A percentile compares a stretch with the other conserved stretches of the same genome.
Conservation (phyloP, 2,797 vertebrate species). For the Sebastes nivosus region DNA sequence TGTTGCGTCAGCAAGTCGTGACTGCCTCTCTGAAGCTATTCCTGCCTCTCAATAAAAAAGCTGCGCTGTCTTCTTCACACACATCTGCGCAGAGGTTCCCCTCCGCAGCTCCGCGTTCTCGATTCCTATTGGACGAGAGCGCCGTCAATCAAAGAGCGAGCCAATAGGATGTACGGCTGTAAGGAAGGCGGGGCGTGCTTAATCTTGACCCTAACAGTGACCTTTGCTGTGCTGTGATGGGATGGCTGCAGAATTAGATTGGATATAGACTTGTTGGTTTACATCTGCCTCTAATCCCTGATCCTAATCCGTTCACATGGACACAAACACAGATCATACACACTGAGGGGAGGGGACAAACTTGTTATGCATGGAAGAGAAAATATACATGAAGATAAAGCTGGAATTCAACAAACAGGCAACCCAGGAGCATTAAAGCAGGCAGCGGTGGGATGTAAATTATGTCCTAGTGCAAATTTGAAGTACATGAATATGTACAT, state of each 20-base stretch:
- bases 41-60: not conserved
- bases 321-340: not conserved
- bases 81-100: constrained; percentile 50
- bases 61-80: not conserved
- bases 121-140: constrained; percentile 43
- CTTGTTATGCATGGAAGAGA: not conserved
- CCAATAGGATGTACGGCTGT: not conserved
- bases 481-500: not conserved
- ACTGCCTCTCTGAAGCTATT: not conserved
- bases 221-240: constrained; percentile 14
- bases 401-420: not conserved
- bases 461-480: not conserved
- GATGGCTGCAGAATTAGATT: constrained; percentile 15
- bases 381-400: not conserved
- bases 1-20: not conserved
- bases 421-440: not conserved
- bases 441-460: not conserved
- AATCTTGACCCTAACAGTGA: constrained; percentile 42
- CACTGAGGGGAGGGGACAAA: not conserved
- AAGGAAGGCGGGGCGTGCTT: not conserved
- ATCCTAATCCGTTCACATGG: constrained; percentile 59
- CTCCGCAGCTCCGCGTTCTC: not conserved
- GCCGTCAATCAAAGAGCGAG: not conserved
- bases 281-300: constrained; percentile 64
- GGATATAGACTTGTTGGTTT: constrained; percentile 51